phyloP scores from a whole-genome alignment of 2,113 vertebrate species.

The Gila orcuttii region DNA sequence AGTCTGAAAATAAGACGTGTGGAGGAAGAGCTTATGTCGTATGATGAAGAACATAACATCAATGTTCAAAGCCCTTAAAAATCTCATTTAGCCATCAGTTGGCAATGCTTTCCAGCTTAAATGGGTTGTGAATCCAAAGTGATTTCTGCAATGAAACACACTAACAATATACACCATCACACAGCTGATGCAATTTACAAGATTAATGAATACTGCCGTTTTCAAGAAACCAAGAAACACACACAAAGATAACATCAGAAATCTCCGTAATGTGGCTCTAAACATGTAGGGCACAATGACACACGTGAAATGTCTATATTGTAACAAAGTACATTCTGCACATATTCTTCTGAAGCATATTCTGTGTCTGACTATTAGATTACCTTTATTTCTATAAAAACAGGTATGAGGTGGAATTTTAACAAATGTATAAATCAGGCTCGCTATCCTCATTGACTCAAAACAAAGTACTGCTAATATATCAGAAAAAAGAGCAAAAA shows the following conservation, averaged over 20 bases:
- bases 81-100: constrained; percentile 29
- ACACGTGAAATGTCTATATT: neutral
- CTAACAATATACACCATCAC: neutral
- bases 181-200: neutral
- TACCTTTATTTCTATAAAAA: neutral
- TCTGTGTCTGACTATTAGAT: neutral
- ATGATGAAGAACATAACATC: neutral
- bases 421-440: neutral
- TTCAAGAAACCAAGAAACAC: neutral
- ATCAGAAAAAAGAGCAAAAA: constrained; percentile 18
- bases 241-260: neutral
- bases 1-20: constrained; percentile 7
- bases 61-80: neutral
- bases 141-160: constrained; percentile 22
- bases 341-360: neutral
- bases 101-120: constrained; percentile 22
- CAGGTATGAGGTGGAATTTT: neutral
- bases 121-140: constrained; percentile 18
- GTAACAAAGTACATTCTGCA: neutral
- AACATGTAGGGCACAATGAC: neutral
- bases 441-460: neutral
- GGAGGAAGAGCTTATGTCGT: neutral
- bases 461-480: neutral
- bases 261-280: neutral
- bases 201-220: neutral